Evolutionary conservation across 2,888 invertebrate species (phyloP).

Genomic region (Galeruca laticollis): DNA sequence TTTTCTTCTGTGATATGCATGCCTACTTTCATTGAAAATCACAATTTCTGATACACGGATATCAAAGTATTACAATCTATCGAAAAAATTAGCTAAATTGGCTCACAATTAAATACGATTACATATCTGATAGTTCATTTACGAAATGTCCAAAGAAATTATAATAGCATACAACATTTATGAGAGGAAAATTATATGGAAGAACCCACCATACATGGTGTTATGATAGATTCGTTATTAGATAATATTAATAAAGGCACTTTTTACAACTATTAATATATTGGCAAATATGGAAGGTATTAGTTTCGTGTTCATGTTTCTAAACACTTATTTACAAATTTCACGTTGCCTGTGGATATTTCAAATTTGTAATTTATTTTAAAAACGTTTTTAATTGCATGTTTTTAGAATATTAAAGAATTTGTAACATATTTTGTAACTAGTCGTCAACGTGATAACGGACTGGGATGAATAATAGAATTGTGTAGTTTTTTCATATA

Average conservation of each 20-base stretch:
- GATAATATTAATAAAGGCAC: constrained; percentile 63
- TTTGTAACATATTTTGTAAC: too few relatives aligned
- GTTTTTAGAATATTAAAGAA: too few relatives aligned
- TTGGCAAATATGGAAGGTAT: constrained; percentile 68
- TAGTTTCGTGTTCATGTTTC: constrained; percentile 59
- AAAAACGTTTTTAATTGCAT: background rate
- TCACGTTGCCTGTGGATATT: constrained; percentile 52
- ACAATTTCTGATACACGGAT: background rate
- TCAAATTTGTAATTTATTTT: constrained; percentile 19
- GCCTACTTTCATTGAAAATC: background rate
- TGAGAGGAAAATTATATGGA: constrained; percentile 38
- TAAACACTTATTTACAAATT: constrained; percentile 47
- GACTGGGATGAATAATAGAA: too few relatives aligned
- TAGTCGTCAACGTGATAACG: too few relatives aligned
- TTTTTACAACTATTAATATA: constrained; percentile 64
- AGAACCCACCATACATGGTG: constrained; percentile 21
- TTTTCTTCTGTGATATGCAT: background rate
- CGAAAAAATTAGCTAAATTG: background rate
- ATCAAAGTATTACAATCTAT: background rate
- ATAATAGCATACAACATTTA: constrained; percentile 48
- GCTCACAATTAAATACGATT: constrained; percentile 6
- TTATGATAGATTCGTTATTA: constrained; percentile 59
- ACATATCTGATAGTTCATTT: constrained; percentile 17
- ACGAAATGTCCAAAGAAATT: constrained; percentile 24
- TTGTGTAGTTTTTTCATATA: too few relatives aligned